A percentile compares a stretch with the other conserved stretches of the same genome.
phyloP scores from a whole-genome alignment of 2,888 invertebrate genomes.

The Hirtodrosophila duncani region DNA sequence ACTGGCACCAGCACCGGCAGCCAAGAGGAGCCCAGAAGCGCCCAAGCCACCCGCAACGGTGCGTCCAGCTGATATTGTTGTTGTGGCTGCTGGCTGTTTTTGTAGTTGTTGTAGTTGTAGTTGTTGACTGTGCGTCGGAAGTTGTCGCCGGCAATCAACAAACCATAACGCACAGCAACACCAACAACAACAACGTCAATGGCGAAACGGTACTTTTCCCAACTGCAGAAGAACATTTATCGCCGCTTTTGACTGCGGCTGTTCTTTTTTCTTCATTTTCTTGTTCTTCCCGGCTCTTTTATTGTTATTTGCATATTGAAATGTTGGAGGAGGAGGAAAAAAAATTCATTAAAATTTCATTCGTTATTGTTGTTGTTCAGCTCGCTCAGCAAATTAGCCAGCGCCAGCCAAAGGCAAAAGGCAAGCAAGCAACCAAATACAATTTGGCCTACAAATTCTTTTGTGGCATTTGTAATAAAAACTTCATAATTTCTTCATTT shows the following conservation, averaged over 20 bases:
- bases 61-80: conserved; percentile 38
- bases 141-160: conserved; percentile 69
- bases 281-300: background rate
- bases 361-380: too few species aligned
- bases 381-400: conserved; percentile 53
- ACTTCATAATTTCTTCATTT: conserved; percentile 39
- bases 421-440: conserved; percentile 16
- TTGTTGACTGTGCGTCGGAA: conserved; percentile 53
- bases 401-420: conserved; percentile 14
- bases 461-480: conserved; percentile 13
- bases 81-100: conserved; percentile 6
- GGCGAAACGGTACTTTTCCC: conserved; percentile 57
- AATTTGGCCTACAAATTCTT: conserved; percentile 14
- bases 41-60: conserved; percentile 53
- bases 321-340: conserved; percentile 10
- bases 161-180: conserved; percentile 64
- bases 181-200: too few species aligned
- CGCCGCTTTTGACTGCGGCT: conserved; percentile 45
- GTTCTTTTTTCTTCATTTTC: background rate
- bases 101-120: conserved; percentile 8
- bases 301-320: conserved; percentile 40
- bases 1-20: conserved; percentile 12
- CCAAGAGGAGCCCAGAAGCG: conserved; percentile 14
- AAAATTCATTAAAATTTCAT: conserved; percentile 60
- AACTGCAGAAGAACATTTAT: conserved; percentile 59